phyloP scores from a whole-genome alignment of 2,888 invertebrate genomes.

The Graphium colonna region DNA sequence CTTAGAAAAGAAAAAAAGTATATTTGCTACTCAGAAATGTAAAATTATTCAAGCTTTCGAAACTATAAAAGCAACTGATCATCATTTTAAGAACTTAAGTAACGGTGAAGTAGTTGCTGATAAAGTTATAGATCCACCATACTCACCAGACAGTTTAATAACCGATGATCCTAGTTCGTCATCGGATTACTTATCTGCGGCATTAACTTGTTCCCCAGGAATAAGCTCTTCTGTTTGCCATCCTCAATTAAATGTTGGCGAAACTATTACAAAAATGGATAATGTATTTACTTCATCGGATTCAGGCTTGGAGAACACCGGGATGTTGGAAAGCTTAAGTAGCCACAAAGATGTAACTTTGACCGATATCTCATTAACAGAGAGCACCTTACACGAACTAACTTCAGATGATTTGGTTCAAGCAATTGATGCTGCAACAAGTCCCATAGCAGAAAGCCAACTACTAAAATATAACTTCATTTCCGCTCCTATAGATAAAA shows the following conservation, averaged over 20 bases:
- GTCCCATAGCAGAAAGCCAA: conserved; percentile 40
- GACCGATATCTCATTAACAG: conserved; percentile 62
- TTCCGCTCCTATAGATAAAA: conserved; percentile 29
- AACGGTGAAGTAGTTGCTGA: conserved; percentile 35
- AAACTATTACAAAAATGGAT: conserved; percentile 58
- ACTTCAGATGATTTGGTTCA: conserved; percentile 50
- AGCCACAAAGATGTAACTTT: conserved; percentile 62
- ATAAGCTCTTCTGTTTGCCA: conserved; percentile 40
- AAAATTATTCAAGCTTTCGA: conserved; percentile 30
- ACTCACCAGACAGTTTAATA: conserved; percentile 65
- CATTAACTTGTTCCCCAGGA: conserved; percentile 55
- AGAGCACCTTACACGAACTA: conserved; percentile 63
- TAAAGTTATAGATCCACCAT: conserved; percentile 43
- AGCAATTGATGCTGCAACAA: conserved; percentile 41
- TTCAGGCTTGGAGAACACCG: conserved; percentile 71
- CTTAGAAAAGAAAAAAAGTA: conserved; percentile 28
- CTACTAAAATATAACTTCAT: conserved; percentile 31
- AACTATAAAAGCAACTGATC: conserved; percentile 28
- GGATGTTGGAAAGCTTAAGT: conserved; percentile 55
- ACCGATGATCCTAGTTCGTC: conserved; percentile 66
- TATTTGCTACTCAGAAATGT: conserved; percentile 35
- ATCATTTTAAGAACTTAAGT: conserved; percentile 29
- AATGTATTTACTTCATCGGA: conserved; percentile 63
- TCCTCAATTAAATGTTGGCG: conserved; percentile 53
- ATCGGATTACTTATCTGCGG: conserved; percentile 67